Conservation (phyloP, 2,113 vertebrate genomes). For the Thalassarche chlororhynchos region DNA sequence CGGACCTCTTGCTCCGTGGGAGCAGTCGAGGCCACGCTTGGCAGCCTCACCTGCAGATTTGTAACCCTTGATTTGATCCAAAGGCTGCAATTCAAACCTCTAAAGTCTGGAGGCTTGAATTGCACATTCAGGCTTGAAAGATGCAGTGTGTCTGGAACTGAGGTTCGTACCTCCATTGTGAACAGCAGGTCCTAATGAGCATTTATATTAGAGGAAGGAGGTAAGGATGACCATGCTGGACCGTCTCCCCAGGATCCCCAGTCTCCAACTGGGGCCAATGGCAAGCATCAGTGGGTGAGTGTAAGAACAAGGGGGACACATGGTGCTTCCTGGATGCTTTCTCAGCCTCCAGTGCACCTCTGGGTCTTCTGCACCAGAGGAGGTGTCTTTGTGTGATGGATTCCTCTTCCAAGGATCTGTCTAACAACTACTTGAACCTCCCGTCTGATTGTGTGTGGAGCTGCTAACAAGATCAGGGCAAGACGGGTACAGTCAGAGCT, state of each 20-base stretch:
- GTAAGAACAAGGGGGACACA: background rate
- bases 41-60: background rate
- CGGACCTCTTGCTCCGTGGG: background rate
- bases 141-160: background rate
- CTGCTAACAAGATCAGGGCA: background rate
- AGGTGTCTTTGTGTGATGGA: background rate
- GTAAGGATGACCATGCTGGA: background rate
- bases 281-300: background rate
- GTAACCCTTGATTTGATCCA: background rate
- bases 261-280: background rate
- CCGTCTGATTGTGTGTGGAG: background rate
- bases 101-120: background rate
- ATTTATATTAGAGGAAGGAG: background rate
- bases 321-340: background rate
- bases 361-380: background rate
- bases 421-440: background rate
- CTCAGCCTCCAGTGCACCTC: background rate
- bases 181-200: background rate
- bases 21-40: rapidly evolving
- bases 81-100: background rate
- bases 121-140: background rate
- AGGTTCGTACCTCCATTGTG: background rate
- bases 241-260: background rate
- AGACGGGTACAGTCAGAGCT: background rate
- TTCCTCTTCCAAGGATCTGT: background rate